A percentile compares a stretch with the other conserved stretches of the same genome.
phyloP scores from a whole-genome alignment of 1,140 invertebrate genomes.

The Drosophila watanabei region DNA sequence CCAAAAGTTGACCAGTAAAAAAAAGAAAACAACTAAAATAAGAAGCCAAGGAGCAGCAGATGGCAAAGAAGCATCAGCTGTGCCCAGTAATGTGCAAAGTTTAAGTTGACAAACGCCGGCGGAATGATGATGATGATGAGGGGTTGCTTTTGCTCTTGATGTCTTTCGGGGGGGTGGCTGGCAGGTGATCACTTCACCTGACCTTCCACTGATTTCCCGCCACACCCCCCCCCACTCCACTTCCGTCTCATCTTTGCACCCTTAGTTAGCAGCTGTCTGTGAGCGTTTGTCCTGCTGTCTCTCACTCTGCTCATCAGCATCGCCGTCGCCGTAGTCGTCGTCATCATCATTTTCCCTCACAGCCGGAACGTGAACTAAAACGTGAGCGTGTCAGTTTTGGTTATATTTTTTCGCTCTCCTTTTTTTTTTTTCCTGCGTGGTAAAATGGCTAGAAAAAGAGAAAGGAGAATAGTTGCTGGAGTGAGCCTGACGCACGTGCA shows the following conservation, averaged over 20 bases:
- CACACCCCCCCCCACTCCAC: background rate
- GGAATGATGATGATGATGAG: constrained; percentile 28
- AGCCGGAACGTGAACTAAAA: constrained; percentile 55
- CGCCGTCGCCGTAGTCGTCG: constrained; percentile 25
- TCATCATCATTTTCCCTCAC: constrained; percentile 40
- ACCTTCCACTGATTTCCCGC: constrained; percentile 33
- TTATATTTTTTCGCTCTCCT: constrained; percentile 9
- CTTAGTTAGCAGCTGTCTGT: constrained; percentile 41
- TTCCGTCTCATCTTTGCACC: background rate
- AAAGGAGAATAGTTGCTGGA: constrained; percentile 20
- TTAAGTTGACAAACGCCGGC: constrained; percentile 42
- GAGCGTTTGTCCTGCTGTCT: constrained; percentile 35
- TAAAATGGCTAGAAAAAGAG: constrained; percentile 13
- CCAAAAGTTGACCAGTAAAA: constrained; percentile 15
- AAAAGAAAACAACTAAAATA: background rate
- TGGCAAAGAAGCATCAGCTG: constrained; percentile 33
- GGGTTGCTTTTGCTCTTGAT: background rate
- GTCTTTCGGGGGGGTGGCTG: background rate
- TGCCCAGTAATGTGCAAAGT: constrained; percentile 41
- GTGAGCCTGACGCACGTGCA: constrained; percentile 65
- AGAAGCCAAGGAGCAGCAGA: constrained; percentile 3
- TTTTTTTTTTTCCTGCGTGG: background rate
- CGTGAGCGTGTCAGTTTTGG: constrained; percentile 67
- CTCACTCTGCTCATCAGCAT: constrained; percentile 42
- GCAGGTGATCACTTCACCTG: constrained; percentile 46